Conservation (phyloP, 1,140 invertebrate genomes). For the Bombus impatiens region DNA sequence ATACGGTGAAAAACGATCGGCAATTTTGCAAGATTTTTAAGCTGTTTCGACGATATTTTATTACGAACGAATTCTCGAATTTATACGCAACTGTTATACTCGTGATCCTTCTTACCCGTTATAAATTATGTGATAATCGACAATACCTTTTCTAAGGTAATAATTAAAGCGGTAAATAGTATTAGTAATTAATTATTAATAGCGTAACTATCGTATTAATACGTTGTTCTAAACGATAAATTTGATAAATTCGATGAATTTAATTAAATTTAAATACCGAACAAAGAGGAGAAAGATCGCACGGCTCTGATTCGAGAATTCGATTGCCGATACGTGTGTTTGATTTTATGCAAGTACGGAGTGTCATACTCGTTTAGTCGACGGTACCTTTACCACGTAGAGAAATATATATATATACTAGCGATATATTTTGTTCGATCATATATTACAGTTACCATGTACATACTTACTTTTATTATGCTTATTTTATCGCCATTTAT, state of each 20-base stretch:
- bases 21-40: background rate
- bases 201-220: background rate
- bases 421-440: slow-evolving; percentile 29
- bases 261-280: too few species aligned
- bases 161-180: background rate
- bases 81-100: background rate
- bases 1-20: background rate
- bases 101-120: background rate
- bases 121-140: background rate
- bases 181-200: background rate
- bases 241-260: too few species aligned
- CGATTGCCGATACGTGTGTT: background rate
- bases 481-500: too few species aligned
- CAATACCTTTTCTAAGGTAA: background rate
- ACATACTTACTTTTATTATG: background rate
- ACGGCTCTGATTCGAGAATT: background rate
- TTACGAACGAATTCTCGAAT: slow-evolving; percentile 24
- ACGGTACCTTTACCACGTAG: slow-evolving; percentile 6
- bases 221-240: background rate
- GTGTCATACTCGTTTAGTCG: slow-evolving; percentile 1
- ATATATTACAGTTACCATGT: background rate
- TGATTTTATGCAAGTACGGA: background rate
- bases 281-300: background rate
- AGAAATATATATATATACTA: slow-evolving; percentile 3
- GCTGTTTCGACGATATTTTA: background rate